These are phyloP conservation scores for Gymnoscopelus microlampas DNA, from an alignment of 2,797 vertebrate genomes.

Conservation along the genomic window DNA sequence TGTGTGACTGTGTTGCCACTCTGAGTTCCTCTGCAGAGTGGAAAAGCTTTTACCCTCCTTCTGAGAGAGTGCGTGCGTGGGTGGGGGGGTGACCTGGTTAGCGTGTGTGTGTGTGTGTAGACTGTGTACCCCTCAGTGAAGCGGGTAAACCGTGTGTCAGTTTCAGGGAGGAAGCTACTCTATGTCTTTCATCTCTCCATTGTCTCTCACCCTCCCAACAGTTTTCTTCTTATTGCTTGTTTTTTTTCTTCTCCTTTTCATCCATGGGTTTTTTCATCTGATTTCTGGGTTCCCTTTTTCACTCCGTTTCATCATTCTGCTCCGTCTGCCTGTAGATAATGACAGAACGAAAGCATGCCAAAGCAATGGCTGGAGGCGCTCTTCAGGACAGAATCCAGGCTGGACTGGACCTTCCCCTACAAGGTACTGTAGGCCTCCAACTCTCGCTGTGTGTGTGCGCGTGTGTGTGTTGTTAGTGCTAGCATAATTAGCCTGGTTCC, in stretches of 20 bases:
- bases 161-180: conserved; percentile 39
- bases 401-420: conserved; percentile 91
- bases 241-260: too few relatives aligned
- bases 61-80: conserved; percentile 2
- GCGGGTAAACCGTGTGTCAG: conserved; percentile 35
- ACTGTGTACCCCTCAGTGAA: conserved; percentile 30
- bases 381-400: conserved; percentile 86
- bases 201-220: too few relatives aligned
- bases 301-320: conserved; percentile 29
- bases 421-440: conserved; percentile 82
- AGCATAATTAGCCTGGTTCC: too few relatives aligned
- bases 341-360: conserved; percentile 96
- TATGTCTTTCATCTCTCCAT: too few relatives aligned
- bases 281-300: conserved; percentile 21
- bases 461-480: not conserved
- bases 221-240: too few relatives aligned
- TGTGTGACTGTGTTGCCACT: conserved; percentile 22
- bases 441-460: not conserved
- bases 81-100: conserved; percentile 41
- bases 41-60: conserved; percentile 39
- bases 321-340: conserved; percentile 86
- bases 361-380: conserved; percentile 92
- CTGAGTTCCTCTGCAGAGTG: conserved; percentile 23
- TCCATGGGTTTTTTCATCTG: conserved; percentile 28
- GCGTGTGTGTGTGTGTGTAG: conserved; percentile 12